Conservation (phyloP, 1,140 invertebrate species). For the Neomicropteryx cornuta region DNA sequence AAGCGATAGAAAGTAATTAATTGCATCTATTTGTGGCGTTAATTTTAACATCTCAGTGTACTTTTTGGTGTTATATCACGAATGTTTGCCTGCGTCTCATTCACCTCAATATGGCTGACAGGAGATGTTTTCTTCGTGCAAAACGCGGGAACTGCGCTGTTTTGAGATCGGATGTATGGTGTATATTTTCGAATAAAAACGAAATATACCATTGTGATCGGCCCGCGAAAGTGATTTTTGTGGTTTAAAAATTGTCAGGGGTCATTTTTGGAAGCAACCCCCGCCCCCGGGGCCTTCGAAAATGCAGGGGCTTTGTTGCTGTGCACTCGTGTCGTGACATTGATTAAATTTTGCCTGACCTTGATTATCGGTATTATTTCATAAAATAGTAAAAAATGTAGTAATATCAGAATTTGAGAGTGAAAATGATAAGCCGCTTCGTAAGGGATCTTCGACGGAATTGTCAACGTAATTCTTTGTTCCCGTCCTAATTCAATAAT, state of each 20-base stretch:
- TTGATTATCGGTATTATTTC: conserved; percentile 39
- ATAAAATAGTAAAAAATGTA: too few species aligned
- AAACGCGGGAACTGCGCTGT: conserved; percentile 43
- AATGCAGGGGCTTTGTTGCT: conserved; percentile 41
- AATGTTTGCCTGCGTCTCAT: conserved; percentile 41
- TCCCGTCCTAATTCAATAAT: too few species aligned
- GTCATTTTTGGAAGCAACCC: conserved; percentile 35
- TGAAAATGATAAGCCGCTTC: too few species aligned
- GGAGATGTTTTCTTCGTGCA: conserved; percentile 39
- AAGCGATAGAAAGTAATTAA: conserved; percentile 29
- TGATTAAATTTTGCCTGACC: conserved; percentile 42
- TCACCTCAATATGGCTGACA: conserved; percentile 38
- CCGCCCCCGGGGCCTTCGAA: conserved; percentile 39
- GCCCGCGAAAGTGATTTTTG: conserved; percentile 37
- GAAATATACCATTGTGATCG: conserved; percentile 32
- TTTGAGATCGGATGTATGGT: conserved; percentile 34
- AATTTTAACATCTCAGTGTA: conserved; percentile 32
- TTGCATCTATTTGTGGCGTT: conserved; percentile 28
- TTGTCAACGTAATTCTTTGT: too few species aligned
- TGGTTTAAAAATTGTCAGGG: conserved; percentile 32
- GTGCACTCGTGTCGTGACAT: conserved; percentile 40
- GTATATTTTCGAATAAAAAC: conserved; percentile 31
- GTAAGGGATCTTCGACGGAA: too few species aligned
- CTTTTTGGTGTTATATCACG: conserved; percentile 40
- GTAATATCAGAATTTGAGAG: too few species aligned